Conservation (phyloP, 2,888 invertebrate genomes). For the Acanthosepion esculentum region DNA sequence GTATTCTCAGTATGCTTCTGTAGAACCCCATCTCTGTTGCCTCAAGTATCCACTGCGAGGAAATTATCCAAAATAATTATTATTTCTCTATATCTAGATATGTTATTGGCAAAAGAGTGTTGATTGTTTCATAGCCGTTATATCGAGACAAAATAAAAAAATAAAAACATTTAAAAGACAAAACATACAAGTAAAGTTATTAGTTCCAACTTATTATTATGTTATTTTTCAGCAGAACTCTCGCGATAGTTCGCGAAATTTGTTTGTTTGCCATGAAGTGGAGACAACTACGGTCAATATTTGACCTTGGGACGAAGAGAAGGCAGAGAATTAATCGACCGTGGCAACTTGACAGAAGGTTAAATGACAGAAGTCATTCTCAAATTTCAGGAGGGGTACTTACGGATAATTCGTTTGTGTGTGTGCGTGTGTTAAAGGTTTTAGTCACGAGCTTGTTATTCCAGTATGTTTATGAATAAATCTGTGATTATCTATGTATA, state of each 20-base stretch:
- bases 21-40: no score
- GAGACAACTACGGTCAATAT: neutral
- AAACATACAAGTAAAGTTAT: neutral
- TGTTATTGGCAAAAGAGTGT: neutral
- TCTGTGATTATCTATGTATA: no score
- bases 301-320: neutral
- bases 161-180: neutral
- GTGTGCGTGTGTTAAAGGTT: no score
- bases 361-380: neutral
- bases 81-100: no score
- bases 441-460: no score
- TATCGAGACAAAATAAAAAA: neutral
- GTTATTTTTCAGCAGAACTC: neutral
- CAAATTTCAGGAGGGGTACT: neutral
- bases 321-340: neutral
- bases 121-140: neutral
- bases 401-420: neutral
- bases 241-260: neutral
- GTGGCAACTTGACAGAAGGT: neutral
- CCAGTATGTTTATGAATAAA: no score
- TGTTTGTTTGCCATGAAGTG: neutral
- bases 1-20: no score
- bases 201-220: neutral
- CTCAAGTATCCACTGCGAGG: no score
- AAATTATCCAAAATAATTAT: no score